These are phyloP conservation scores for Metalampra italica DNA, from an alignment of 2,888 invertebrate species.

Conservation along the genomic window DNA sequence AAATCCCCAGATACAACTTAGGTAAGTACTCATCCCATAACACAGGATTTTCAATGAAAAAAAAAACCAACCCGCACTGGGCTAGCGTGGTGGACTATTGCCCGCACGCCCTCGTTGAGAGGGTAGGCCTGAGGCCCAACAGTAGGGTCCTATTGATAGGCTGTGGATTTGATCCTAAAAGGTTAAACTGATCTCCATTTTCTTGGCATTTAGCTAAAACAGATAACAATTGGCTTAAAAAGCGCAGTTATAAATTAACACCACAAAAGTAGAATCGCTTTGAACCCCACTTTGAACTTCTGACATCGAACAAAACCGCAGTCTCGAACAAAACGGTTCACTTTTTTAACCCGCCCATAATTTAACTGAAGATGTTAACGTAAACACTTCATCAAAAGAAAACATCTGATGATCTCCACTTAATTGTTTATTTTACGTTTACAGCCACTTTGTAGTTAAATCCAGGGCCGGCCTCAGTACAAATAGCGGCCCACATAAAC, in stretches of 20 bases:
- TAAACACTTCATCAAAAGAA: slow-evolving; percentile 10
- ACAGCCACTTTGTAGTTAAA: slow-evolving; percentile 26
- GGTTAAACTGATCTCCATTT: too few relatives aligned
- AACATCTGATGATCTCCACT: slow-evolving; percentile 13
- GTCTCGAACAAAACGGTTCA: not conserved
- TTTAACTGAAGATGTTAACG: not conserved
- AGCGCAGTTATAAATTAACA: not conserved
- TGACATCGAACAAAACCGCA: not conserved
- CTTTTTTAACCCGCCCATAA: slow-evolving; percentile 3
- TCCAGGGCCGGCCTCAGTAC: not conserved
- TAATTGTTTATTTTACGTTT: slow-evolving; percentile 30
- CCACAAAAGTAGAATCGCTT: not conserved
- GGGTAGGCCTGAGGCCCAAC: too few relatives aligned
- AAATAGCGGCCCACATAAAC: too few relatives aligned
- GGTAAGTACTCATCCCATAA: too few relatives aligned
- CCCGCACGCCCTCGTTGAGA: too few relatives aligned
- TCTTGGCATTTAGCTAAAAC: not conserved
- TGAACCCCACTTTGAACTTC: not conserved
- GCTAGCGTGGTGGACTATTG: too few relatives aligned
- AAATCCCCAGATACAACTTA: too few relatives aligned
- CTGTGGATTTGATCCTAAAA: too few relatives aligned
- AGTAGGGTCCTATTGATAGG: too few relatives aligned
- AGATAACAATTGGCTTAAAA: not conserved
- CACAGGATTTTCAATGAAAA: too few relatives aligned
- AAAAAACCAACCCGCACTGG: too few relatives aligned